These are phyloP conservation scores for Myodes glareolus DNA, from an alignment of 2,113 vertebrate genomes.

Conservation along the genomic window DNA sequence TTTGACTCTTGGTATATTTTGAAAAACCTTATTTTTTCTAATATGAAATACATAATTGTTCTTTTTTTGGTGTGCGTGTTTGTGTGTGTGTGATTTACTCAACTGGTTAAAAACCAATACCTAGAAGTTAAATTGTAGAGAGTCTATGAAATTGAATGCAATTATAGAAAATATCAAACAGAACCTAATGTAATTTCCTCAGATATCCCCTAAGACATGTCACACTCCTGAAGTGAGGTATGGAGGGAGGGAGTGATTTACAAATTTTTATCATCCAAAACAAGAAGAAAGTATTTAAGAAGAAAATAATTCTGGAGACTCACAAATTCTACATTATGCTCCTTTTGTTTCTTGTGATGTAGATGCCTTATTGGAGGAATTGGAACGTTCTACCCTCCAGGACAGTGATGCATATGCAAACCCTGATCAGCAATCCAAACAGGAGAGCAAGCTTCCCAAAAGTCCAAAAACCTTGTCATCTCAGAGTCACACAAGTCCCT, in stretches of 20 bases:
- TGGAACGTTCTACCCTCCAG: constrained; percentile 81
- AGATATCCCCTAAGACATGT: not conserved
- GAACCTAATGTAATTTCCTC: not conserved
- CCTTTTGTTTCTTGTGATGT: not conserved
- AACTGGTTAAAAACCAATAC: constrained; percentile 8
- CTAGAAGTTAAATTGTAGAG: not conserved
- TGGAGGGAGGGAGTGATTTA: not conserved
- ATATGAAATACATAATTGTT: not conserved
- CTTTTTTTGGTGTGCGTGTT: not conserved
- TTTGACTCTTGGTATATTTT: constrained; percentile 1
- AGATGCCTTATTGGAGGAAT: constrained; percentile 86
- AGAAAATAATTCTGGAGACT: not conserved
- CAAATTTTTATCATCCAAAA: not conserved
- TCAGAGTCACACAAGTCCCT: constrained; percentile 13
- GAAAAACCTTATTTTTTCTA: constrained; percentile 44
- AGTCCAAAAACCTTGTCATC: not conserved
- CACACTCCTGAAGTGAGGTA: constrained; percentile 1
- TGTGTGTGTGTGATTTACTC: not conserved
- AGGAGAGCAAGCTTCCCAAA: not conserved
- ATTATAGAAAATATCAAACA: not conserved
- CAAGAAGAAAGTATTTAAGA: not conserved
- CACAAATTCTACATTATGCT: not conserved
- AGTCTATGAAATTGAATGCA: constrained; percentile 5
- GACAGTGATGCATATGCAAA: constrained; percentile 44
- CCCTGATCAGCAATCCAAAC: not conserved